These are phyloP conservation scores for Esox masquinongy DNA, from an alignment of 2,797 vertebrate species.

Conservation along the genomic window DNA sequence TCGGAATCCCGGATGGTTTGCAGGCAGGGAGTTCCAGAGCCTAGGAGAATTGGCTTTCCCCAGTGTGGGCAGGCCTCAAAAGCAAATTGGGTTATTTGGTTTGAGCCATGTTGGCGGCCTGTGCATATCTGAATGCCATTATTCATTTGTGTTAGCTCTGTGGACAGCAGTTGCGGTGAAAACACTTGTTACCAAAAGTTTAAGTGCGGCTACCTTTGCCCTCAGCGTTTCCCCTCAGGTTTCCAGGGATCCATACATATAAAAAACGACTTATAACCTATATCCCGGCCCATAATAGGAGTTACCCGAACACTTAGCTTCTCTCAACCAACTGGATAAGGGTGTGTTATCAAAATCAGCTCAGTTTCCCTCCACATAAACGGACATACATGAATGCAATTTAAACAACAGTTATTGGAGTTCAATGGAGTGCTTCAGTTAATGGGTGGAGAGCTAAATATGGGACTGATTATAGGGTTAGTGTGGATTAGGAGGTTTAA, in stretches of 20 bases:
- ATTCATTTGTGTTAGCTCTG: background rate
- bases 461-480: conserved; percentile 69
- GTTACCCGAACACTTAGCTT: background rate
- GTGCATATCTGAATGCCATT: background rate
- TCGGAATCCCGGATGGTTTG: no score
- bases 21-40: background rate
- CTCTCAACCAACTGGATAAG: background rate
- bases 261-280: background rate
- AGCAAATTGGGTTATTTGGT: background rate
- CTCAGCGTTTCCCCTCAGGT: background rate
- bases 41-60: background rate
- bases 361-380: conserved; percentile 2
- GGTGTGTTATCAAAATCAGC: background rate
- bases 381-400: background rate
- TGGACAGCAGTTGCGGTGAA: background rate
- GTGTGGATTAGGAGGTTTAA: conserved; percentile 67
- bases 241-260: background rate
- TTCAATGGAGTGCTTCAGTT: conserved; percentile 38
- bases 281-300: background rate
- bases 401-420: background rate
- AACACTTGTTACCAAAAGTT: background rate
- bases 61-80: background rate
- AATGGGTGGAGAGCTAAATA: conserved; percentile 58
- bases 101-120: background rate
- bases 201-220: background rate